phyloP scores from a whole-genome alignment of 2,113 vertebrate species.

The Notothenia rossii region DNA sequence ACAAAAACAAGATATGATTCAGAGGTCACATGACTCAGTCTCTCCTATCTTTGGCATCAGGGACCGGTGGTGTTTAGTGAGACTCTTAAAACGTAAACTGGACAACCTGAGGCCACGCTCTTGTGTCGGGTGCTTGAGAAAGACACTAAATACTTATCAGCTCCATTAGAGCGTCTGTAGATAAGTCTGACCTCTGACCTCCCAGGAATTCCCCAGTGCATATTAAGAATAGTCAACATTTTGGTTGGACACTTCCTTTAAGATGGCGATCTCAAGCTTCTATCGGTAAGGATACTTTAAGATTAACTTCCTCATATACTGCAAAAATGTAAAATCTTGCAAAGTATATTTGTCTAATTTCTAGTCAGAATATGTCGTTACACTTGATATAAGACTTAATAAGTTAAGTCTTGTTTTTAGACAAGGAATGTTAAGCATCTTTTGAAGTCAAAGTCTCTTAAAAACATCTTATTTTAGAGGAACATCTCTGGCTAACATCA shows the following conservation, averaged over 20 bases:
- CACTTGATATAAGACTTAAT: too few species aligned
- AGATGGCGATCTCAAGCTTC: background rate
- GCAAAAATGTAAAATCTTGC: too few species aligned
- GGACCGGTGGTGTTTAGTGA: background rate
- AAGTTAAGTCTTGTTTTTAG: too few species aligned
- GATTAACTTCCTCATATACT: background rate
- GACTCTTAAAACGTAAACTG: background rate
- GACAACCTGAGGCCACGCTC: background rate
- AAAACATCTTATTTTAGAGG: too few species aligned
- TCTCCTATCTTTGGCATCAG: background rate
- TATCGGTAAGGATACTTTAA: background rate
- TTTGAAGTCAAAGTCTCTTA: too few species aligned
- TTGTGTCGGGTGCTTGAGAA: background rate
- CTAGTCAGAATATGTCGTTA: too few species aligned
- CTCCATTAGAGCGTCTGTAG: background rate
- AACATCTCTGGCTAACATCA: too few species aligned
- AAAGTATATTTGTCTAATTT: too few species aligned
- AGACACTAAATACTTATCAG: conserved; percentile 24
- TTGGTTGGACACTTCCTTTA: conserved; percentile 3
- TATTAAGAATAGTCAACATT: conserved; percentile 9
- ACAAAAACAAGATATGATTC: background rate
- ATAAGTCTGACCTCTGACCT: conserved; percentile 38
- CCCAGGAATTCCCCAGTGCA: conserved; percentile 17
- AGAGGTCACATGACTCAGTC: background rate
- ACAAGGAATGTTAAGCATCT: too few species aligned